Percentiles rank a stretch among this genome's conserved stretches.
phyloP scores from a whole-genome alignment of 2,113 vertebrate genomes.

The Malurus elegans region DNA sequence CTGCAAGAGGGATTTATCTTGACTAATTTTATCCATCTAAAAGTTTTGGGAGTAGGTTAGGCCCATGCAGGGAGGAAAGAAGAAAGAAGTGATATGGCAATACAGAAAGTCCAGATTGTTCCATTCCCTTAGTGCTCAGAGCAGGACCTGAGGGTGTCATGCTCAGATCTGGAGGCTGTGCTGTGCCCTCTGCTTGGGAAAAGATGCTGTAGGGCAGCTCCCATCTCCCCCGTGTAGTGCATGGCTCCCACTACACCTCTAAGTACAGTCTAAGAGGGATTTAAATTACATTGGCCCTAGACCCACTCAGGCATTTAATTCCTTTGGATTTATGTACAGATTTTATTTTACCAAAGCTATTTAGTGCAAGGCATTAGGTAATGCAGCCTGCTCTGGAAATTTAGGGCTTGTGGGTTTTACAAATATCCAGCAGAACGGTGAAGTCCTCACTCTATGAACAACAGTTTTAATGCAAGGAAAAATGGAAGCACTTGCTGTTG shows the following conservation, averaged over 20 bases:
- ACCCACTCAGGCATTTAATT: neutral
- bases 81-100: neutral
- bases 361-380: neutral
- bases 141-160: neutral
- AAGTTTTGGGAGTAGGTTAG: neutral
- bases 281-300: neutral
- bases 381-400: neutral
- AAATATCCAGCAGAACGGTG: neutral
- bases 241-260: neutral
- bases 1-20: neutral
- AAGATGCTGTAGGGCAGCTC: neutral
- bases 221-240: fast-evolving
- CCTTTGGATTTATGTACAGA: neutral
- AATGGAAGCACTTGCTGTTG: neutral
- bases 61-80: neutral
- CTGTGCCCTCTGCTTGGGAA: neutral
- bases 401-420: neutral
- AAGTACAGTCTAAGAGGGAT: neutral
- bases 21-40: neutral
- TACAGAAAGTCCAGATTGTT: neutral
- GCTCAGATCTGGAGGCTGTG: fast-evolving
- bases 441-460: neutral
- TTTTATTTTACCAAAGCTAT: neutral
- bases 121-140: neutral
- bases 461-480: neutral